Percentiles rank a stretch among this genome's conserved stretches.
phyloP scores from a whole-genome alignment of 2,888 invertebrate genomes.

The Lasioglossum marginatum region DNA sequence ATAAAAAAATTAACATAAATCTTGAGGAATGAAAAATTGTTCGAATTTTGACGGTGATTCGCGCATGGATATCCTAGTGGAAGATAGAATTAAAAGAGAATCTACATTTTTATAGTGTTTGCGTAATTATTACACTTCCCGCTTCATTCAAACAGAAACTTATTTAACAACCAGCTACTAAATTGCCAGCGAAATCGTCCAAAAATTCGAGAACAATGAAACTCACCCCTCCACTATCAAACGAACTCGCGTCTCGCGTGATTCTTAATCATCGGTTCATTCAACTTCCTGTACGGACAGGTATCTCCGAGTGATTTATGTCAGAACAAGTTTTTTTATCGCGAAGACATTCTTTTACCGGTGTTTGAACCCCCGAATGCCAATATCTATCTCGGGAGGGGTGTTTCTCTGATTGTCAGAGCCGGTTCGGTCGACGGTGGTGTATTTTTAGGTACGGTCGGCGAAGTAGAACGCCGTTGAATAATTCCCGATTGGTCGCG shows the following conservation, averaged over 20 bases:
- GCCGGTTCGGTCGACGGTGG: neutral
- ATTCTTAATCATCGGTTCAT: neutral
- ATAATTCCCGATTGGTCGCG: conserved; percentile 42
- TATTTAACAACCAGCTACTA: neutral
- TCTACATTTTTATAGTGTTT: neutral
- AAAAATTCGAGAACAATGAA: neutral
- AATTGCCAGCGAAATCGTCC: neutral
- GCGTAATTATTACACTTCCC: neutral
- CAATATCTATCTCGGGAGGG: neutral
- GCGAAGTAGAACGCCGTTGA: conserved; percentile 9
- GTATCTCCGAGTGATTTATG: neutral
- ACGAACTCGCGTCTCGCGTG: neutral
- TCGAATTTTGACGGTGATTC: neutral
- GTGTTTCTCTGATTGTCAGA: neutral
- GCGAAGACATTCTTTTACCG: neutral
- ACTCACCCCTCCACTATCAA: neutral
- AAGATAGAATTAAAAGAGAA: neutral
- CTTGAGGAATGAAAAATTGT: neutral
- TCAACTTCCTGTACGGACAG: neutral
- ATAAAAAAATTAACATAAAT: neutral
- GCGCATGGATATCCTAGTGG: too few species aligned
- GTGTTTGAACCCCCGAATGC: neutral
- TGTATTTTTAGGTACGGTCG: neutral
- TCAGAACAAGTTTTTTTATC: neutral
- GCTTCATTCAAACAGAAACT: neutral